These are phyloP conservation scores for Popillia japonica DNA, from an alignment of 1,140 invertebrate genomes.

Conservation along the genomic window DNA sequence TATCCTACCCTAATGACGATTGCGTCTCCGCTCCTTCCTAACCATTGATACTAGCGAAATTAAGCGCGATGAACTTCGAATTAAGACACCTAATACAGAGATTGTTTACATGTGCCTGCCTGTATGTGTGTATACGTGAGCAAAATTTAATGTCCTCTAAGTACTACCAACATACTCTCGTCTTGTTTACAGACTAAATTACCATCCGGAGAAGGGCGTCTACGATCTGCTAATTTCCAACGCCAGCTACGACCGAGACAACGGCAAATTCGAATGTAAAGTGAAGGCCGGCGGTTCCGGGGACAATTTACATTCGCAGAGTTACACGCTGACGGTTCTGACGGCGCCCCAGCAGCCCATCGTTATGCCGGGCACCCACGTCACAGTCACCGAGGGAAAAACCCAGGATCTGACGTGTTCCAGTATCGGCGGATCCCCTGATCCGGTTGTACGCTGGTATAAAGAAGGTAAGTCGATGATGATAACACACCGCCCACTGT, in stretches of 20 bases:
- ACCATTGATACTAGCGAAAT: not conserved
- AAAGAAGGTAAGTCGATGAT: slow-evolving; percentile 63
- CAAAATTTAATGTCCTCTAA: slow-evolving; percentile 23
- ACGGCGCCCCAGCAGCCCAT: slow-evolving; percentile 81
- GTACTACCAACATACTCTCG: slow-evolving; percentile 24
- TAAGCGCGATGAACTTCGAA: slow-evolving; percentile 19
- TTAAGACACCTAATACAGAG: slow-evolving; percentile 31
- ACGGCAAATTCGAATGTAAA: slow-evolving; percentile 90
- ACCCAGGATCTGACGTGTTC: slow-evolving; percentile 81
- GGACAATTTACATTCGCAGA: slow-evolving; percentile 81
- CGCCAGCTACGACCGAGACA: slow-evolving; percentile 87
- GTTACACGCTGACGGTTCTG: slow-evolving; percentile 84
- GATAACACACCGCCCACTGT: not conserved
- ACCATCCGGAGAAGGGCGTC: slow-evolving; percentile 78
- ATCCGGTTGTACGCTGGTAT: slow-evolving; percentile 84
- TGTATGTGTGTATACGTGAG: slow-evolving; percentile 4
- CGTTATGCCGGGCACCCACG: slow-evolving; percentile 74
- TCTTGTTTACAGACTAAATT: slow-evolving; percentile 72
- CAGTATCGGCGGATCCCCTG: slow-evolving; percentile 86
- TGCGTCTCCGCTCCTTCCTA: not conserved
- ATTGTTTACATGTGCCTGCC: not conserved
- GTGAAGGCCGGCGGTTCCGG: slow-evolving; percentile 86
- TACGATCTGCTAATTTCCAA: slow-evolving; percentile 89
- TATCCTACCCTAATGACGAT: not conserved
- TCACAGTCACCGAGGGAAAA: slow-evolving; percentile 81